These are phyloP conservation scores for Centrocercus urophasianus DNA, from an alignment of 2,113 vertebrate species.

Conservation along the genomic window DNA sequence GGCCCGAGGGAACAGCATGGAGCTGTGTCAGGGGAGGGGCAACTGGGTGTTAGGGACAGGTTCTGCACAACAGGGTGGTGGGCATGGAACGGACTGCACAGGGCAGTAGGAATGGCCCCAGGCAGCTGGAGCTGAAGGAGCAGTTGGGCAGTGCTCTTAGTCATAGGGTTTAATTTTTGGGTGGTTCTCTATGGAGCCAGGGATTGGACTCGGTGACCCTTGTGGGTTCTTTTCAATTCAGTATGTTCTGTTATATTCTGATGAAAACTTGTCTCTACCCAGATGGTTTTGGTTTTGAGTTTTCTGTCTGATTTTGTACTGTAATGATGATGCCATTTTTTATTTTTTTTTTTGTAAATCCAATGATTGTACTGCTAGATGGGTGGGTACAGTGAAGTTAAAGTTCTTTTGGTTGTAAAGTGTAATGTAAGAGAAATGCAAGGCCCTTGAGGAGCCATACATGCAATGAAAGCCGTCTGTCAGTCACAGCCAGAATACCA, in stretches of 20 bases:
- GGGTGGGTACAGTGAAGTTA: not conserved
- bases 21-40: not conserved
- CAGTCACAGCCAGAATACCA: not conserved
- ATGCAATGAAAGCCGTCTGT: not conserved
- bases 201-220: not conserved
- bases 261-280: not conserved
- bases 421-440: not conserved
- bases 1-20: not conserved
- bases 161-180: not conserved
- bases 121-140: not conserved
- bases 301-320: not conserved
- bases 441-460: rapidly evolving
- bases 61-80: not conserved
- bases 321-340: not conserved
- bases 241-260: not conserved
- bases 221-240: not conserved
- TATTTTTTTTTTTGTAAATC: not conserved
- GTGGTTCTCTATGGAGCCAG: not conserved
- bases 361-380: not conserved
- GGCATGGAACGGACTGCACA: not conserved
- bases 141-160: not conserved
- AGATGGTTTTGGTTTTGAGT: not conserved
- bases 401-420: not conserved
- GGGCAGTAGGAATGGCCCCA: not conserved
- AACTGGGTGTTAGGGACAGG: not conserved